phyloP scores from a whole-genome alignment of 1,140 invertebrate genomes.

The Drosophila arawakana region DNA sequence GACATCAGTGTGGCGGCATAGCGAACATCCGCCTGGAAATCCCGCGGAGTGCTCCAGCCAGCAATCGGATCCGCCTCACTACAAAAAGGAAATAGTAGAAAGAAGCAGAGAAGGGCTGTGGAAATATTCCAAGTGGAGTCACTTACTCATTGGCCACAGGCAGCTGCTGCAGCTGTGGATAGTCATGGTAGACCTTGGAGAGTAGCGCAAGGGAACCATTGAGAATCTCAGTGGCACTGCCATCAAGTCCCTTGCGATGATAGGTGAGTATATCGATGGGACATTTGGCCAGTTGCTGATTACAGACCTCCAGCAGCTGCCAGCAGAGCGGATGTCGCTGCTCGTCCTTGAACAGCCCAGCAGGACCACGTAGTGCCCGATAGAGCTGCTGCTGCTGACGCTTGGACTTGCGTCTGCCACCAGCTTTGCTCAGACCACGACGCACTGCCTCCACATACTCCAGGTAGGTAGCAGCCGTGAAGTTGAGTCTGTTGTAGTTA shows the following conservation, averaged over 20 bases:
- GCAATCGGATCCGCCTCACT: slow-evolving; percentile 85
- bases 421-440: slow-evolving; percentile 73
- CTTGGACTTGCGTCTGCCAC: slow-evolving; percentile 50
- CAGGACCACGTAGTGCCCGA: slow-evolving; percentile 84
- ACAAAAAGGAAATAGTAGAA: slow-evolving; percentile 3
- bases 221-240: slow-evolving; percentile 74
- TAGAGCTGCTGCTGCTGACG: slow-evolving; percentile 47
- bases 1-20: slow-evolving; percentile 84
- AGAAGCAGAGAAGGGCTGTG: background rate
- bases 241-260: slow-evolving; percentile 85
- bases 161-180: slow-evolving; percentile 75
- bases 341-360: slow-evolving; percentile 84
- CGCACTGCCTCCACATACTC: slow-evolving; percentile 73
- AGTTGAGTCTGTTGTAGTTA: slow-evolving; percentile 85
- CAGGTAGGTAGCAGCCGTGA: slow-evolving; percentile 81
- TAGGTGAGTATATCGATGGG: slow-evolving; percentile 85
- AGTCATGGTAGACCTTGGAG: slow-evolving; percentile 74
- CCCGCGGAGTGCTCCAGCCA: slow-evolving; percentile 84
- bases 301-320: slow-evolving; percentile 84
- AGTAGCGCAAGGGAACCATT: slow-evolving; percentile 77
- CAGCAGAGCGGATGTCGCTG: slow-evolving; percentile 85
- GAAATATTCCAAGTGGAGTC: background rate
- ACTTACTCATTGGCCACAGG: slow-evolving; percentile 85
- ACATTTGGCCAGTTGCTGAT: slow-evolving; percentile 69
- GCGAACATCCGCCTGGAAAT: slow-evolving; percentile 84